Evolutionary conservation across 2,888 invertebrate species (phyloP).

Genomic region (Tineola bisselliella): DNA sequence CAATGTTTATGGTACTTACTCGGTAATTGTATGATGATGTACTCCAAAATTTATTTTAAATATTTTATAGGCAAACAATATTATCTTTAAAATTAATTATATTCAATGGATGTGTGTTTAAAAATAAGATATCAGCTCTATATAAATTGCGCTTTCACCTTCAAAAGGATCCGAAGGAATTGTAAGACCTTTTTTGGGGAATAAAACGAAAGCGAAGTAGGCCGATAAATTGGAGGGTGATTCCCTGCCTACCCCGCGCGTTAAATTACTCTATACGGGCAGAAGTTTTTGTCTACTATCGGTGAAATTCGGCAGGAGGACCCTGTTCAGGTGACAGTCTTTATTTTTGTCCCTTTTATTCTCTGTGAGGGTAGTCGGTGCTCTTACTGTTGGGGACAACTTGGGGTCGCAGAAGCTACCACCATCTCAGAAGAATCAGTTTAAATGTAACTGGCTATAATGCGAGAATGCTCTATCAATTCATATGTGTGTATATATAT

Average conservation of each 20-base stretch:
- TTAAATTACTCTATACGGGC: slow-evolving; percentile 30
- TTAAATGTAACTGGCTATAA: no score
- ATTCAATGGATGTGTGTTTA: not conserved
- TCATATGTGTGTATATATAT: no score
- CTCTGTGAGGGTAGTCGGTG: not conserved
- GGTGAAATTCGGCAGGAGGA: slow-evolving; percentile 9
- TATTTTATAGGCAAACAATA: no score
- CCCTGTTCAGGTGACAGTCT: slow-evolving; percentile 20
- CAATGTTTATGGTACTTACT: no score
- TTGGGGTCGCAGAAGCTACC: no score
- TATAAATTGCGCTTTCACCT: slow-evolving; percentile 21
- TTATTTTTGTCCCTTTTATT: slow-evolving; percentile 18
- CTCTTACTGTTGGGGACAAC: no score
- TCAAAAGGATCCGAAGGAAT: slow-evolving; percentile 38
- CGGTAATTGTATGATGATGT: no score
- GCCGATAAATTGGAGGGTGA: slow-evolving; percentile 59
- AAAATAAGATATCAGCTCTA: slow-evolving; percentile 21
- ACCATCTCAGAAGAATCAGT: no score
- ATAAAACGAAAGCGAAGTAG: slow-evolving; percentile 49
- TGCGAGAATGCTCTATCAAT: no score
- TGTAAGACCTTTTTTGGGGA: slow-evolving; percentile 48
- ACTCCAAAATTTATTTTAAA: no score
- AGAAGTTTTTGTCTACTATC: slow-evolving; percentile 12
- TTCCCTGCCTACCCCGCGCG: slow-evolving; percentile 17
- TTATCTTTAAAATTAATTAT: no score